Percentiles rank a stretch among this genome's conserved stretches.
phyloP scores from a whole-genome alignment of 2,888 invertebrate species.

The Thymelicus sylvestris region DNA sequence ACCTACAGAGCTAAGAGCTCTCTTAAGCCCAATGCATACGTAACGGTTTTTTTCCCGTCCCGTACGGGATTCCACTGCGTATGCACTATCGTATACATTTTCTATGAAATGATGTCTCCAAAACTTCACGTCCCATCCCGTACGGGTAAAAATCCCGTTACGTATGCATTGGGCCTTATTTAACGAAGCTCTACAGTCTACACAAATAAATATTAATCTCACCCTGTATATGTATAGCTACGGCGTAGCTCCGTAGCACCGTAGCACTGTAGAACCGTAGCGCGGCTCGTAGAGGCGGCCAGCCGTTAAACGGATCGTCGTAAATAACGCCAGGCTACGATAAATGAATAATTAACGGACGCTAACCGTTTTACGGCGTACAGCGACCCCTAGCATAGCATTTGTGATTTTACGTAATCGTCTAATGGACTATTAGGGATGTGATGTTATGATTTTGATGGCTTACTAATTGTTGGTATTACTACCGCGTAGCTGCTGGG shows the following conservation, averaged over 20 bases:
- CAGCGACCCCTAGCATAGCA: constrained; percentile 40
- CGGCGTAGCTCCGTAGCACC: constrained; percentile 45
- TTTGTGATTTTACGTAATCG: constrained; percentile 44
- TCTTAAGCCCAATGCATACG: no score
- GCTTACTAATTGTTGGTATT: constrained; percentile 19
- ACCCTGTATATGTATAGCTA: constrained; percentile 21
- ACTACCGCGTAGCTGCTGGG: neutral
- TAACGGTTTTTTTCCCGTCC: no score
- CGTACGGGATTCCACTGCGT: no score
- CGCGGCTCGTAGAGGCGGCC: constrained; percentile 53
- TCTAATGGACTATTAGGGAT: constrained; percentile 38
- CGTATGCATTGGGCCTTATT: no score
- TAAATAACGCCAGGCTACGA: constrained; percentile 58
- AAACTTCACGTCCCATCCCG: no score
- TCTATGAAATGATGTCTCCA: no score
- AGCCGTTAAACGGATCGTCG: constrained; percentile 50
- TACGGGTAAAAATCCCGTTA: no score
- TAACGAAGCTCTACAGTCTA: constrained; percentile 20
- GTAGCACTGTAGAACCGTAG: constrained; percentile 43
- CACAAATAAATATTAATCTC: constrained; percentile 35
- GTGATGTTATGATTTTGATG: constrained; percentile 33
- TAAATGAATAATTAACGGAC: constrained; percentile 75
- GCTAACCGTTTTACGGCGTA: constrained; percentile 60
- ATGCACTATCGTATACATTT: no score
- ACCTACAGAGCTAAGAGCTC: neutral